phyloP scores from a whole-genome alignment of 2,888 invertebrate genomes.

The Calameuta pallipes region DNA sequence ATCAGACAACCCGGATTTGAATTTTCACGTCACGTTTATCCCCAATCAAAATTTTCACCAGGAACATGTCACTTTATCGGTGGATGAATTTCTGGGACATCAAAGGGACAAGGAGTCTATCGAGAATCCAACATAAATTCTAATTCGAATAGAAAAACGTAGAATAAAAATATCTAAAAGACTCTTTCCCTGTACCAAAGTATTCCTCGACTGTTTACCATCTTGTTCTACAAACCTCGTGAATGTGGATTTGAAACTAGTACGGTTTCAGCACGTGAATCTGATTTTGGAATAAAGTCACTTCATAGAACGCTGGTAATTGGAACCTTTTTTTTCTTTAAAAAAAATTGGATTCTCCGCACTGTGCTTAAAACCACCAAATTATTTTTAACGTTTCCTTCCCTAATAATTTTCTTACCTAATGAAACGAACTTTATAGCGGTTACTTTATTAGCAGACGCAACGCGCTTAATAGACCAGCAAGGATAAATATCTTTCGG shows the following conservation, averaged over 20 bases:
- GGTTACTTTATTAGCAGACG: not conserved
- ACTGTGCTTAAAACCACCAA: not conserved
- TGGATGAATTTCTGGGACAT: not conserved
- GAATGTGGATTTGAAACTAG: not conserved
- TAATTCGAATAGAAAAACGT: not conserved
- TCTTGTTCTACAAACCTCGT: not conserved
- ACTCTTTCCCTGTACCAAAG: not conserved
- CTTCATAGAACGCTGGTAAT: not conserved
- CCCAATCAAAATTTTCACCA: not conserved
- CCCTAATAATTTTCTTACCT: conserved; percentile 7
- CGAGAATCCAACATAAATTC: not conserved
- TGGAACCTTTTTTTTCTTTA: not conserved
- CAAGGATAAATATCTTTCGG: not conserved
- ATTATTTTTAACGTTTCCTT: not conserved
- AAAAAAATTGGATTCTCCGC: not conserved
- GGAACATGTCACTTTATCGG: not conserved
- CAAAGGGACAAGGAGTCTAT: not conserved
- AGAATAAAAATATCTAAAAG: not conserved
- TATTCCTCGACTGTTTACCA: not conserved
- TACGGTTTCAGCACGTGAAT: not conserved
- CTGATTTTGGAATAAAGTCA: not conserved
- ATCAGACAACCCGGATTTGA: not conserved
- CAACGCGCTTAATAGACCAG: not conserved
- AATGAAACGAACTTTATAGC: not conserved
- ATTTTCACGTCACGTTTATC: not conserved